Evolutionary conservation across 2,797 vertebrate genomes (phyloP).

Genomic region (Karalla daura): DNA sequence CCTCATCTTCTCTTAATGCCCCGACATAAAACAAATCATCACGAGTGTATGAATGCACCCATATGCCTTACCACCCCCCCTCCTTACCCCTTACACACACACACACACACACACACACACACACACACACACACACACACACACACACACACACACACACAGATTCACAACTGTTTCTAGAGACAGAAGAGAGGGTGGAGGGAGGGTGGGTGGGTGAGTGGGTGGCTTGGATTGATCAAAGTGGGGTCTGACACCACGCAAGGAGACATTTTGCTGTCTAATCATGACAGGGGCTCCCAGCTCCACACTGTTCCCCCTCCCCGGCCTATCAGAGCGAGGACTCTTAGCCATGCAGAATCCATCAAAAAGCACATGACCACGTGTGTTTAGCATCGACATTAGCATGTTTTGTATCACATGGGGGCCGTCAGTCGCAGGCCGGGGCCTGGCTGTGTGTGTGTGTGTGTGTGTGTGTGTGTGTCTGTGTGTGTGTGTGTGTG

Average conservation of each 20-base stretch:
- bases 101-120: conserved; percentile 12
- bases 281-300: conserved; percentile 68
- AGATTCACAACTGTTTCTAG: conserved; percentile 30
- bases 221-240: conserved; percentile 71
- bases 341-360: conserved; percentile 39
- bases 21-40: conserved; percentile 62
- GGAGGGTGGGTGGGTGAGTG: too few species aligned
- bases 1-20: conserved; percentile 44
- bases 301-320: conserved; percentile 49
- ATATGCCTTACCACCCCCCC: conserved; percentile 45
- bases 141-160: conserved; percentile 6
- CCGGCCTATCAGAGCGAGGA: conserved; percentile 41
- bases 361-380: conserved; percentile 42
- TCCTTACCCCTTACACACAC: conserved; percentile 26
- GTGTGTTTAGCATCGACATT: conserved; percentile 46
- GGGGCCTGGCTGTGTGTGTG: conserved; percentile 5
- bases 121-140: conserved; percentile 8
- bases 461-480: too few species aligned
- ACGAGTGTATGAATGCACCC: conserved; percentile 52
- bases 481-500: too few species aligned
- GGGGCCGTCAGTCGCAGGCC: conserved; percentile 16
- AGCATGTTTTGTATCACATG: conserved; percentile 51
- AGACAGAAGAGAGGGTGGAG: conserved; percentile 30
- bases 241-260: conserved; percentile 58
- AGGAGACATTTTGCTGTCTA: conserved; percentile 76